Percentiles rank a stretch among this genome's conserved stretches.
Evolutionary conservation across 2,797 vertebrate genomes (phyloP).

Genomic region (Sebastes nivosus): DNA sequence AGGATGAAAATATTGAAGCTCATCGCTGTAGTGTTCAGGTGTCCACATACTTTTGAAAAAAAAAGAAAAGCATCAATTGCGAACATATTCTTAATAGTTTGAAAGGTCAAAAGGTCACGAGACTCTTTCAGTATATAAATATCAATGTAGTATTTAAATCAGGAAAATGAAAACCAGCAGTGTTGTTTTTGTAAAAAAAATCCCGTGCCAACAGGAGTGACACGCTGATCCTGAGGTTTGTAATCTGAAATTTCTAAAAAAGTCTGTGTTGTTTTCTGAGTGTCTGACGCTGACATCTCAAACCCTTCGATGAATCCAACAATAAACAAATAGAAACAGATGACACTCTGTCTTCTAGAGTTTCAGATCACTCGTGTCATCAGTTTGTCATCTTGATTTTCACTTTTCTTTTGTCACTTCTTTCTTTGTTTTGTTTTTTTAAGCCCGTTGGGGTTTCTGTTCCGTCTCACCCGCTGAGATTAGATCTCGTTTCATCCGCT

Average conservation of each 20-base stretch:
- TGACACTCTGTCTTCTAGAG: neutral
- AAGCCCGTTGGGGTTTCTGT: conserved; percentile 29
- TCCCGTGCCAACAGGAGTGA: neutral
- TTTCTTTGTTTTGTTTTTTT: neutral
- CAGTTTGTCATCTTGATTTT: conserved; percentile 29
- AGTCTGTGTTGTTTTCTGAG: neutral
- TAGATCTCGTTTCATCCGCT: conserved; percentile 35
- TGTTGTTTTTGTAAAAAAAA: neutral
- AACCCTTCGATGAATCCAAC: conserved; percentile 11
- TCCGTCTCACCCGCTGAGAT: conserved; percentile 26
- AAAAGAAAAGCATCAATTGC: neutral
- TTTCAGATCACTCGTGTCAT: conserved; percentile 24
- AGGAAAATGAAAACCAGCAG: neutral
- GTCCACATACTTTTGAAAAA: too few relatives aligned
- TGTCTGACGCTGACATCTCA: conserved; percentile 13
- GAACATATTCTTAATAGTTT: neutral
- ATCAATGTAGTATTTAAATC: neutral
- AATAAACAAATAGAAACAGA: conserved; percentile 2
- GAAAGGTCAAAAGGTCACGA: conserved; percentile 10
- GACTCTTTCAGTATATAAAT: neutral
- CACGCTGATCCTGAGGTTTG: neutral
- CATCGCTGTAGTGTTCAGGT: too few relatives aligned
- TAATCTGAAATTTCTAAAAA: conserved; percentile 14
- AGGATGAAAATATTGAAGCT: too few relatives aligned
- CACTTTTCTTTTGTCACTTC: conserved; percentile 10